Evolutionary conservation across 2,888 invertebrate genomes (phyloP).

Genomic region (Drosophila barbarae): DNA sequence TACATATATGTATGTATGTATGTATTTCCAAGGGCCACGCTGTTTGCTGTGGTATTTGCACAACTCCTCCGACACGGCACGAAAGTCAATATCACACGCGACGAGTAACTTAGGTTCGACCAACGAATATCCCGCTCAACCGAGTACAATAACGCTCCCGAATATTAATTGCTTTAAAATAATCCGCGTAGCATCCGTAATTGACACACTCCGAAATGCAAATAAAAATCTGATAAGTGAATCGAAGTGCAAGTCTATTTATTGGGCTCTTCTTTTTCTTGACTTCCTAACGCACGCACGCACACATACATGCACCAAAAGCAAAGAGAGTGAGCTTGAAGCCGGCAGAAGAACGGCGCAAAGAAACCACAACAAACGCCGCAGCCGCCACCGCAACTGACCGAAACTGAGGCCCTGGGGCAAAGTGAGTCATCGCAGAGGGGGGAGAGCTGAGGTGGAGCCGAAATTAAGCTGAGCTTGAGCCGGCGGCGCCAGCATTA

Average conservation of each 20-base stretch:
- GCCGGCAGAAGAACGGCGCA: slow-evolving; percentile 50
- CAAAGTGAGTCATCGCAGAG: slow-evolving; percentile 28
- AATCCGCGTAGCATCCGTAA: neutral
- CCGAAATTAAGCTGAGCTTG: slow-evolving; percentile 10
- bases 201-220: neutral
- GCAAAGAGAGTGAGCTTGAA: slow-evolving; percentile 48
- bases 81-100: slow-evolving; percentile 2
- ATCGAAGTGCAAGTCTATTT: neutral
- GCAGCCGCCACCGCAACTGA: slow-evolving; percentile 52
- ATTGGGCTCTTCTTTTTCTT: neutral
- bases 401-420: slow-evolving; percentile 12
- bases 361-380: slow-evolving; percentile 65
- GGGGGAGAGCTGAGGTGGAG: slow-evolving; percentile 8
- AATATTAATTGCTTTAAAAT: neutral
- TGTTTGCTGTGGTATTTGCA: slow-evolving; percentile 3
- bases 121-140: neutral
- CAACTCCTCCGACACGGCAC: slow-evolving; percentile 3
- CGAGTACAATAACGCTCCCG: too few species aligned
- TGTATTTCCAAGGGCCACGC: neutral
- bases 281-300: neutral
- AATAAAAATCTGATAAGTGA: neutral
- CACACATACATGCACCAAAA: slow-evolving; percentile 19
- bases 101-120: neutral
- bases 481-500: slow-evolving; percentile 59
- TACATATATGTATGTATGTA: slow-evolving; percentile 8